Conservation (phyloP, 2,113 vertebrate genomes). For the Pedionomus torquatus region DNA sequence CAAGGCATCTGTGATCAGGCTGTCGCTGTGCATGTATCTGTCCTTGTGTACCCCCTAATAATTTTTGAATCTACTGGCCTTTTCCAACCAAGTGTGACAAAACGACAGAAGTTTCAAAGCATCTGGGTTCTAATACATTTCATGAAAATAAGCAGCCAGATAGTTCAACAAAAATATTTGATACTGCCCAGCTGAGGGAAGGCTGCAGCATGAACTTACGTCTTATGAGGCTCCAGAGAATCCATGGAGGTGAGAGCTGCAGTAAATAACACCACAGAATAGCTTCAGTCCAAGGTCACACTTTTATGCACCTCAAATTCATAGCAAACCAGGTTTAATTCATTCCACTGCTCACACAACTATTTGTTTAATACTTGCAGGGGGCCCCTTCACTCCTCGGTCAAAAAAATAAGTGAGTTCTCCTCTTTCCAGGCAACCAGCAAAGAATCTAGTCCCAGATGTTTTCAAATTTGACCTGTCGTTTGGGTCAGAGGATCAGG, state of each 20-base stretch:
- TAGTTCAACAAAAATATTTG: background rate
- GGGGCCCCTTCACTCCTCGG: background rate
- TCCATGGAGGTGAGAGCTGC: background rate
- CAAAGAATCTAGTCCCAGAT: background rate
- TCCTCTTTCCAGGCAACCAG: background rate
- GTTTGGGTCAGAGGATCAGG: background rate
- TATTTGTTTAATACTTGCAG: background rate
- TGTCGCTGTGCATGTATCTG: constrained; percentile 61
- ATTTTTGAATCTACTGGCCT: constrained; percentile 39
- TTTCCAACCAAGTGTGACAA: constrained; percentile 9
- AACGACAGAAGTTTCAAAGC: background rate
- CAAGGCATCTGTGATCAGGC: constrained; percentile 67
- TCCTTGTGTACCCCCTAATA: constrained; percentile 71
- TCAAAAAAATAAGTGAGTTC: background rate
- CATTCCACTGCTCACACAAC: background rate
- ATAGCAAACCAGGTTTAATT: background rate
- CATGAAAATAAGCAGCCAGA: background rate
- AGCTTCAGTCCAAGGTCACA: background rate
- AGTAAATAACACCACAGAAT: background rate
- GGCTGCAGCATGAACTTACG: background rate
- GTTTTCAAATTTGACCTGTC: background rate
- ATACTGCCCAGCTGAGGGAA: background rate
- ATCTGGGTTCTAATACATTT: background rate
- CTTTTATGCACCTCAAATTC: background rate
- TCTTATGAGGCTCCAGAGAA: background rate